A percentile compares a stretch with the other conserved stretches of the same genome.
Evolutionary conservation across 2,797 vertebrate species (phyloP).

Genomic region (Rhinella marina): DNA sequence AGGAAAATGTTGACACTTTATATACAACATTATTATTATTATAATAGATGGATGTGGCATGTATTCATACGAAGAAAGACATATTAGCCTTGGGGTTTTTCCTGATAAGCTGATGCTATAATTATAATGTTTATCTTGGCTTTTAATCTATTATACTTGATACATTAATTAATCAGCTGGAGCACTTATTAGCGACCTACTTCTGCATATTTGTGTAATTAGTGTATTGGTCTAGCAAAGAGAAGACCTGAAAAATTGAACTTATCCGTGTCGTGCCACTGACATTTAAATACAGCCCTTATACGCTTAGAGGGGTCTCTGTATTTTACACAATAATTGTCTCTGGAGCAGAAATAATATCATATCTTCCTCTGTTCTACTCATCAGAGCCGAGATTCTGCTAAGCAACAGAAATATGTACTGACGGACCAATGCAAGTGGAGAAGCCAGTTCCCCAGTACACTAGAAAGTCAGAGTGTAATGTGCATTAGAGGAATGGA

Average conservation of each 20-base stretch:
- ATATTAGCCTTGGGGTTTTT: not conserved
- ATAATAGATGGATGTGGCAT: not conserved
- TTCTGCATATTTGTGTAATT: conserved; percentile 15
- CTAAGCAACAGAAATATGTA: conserved; percentile 4
- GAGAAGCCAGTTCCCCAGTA: not conserved
- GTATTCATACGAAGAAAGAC: not conserved
- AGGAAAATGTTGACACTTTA: not conserved
- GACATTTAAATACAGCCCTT: conserved; percentile 14
- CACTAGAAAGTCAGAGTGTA: conserved; percentile 11
- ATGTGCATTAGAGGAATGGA: conserved; percentile 11
- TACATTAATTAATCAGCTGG: not conserved
- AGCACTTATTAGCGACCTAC: not conserved
- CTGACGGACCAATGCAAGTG: not conserved
- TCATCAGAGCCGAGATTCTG: conserved; percentile 15
- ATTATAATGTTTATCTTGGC: conserved; percentile 10
- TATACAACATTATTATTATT: not conserved
- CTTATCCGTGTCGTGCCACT: not conserved
- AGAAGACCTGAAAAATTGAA: not conserved
- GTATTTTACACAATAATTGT: not conserved
- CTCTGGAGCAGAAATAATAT: conserved; percentile 9
- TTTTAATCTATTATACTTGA: not conserved
- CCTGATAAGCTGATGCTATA: not conserved
- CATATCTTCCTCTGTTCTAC: not conserved
- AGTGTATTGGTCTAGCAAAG: not conserved
- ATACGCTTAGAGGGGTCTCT: not conserved